phyloP scores from a whole-genome alignment of 2,113 vertebrate genomes.

The Sorex araneus region DNA sequence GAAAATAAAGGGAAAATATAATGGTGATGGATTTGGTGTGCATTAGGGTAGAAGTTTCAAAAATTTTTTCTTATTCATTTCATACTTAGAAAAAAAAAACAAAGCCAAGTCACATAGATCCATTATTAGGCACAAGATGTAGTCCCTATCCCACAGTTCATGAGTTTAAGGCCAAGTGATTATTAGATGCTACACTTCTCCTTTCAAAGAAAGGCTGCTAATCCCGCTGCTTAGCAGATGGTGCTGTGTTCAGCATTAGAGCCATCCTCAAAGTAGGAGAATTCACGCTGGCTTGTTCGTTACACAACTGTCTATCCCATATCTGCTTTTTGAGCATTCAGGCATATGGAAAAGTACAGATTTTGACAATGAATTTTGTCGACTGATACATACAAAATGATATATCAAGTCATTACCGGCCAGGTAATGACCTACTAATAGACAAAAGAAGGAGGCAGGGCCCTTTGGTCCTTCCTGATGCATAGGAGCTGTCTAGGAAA shows the following conservation, averaged over 20 bases:
- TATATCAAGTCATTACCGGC: slow-evolving; percentile 4
- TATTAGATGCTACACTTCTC: not conserved
- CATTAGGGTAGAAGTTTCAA: not conserved
- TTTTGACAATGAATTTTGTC: slow-evolving; percentile 66
- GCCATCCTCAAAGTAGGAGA: not conserved
- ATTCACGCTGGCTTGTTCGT: not conserved
- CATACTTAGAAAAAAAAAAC: slow-evolving; percentile 1
- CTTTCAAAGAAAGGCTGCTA: not conserved
- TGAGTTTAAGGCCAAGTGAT: not conserved
- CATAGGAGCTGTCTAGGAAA: not conserved
- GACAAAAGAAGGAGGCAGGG: slow-evolving; percentile 33
- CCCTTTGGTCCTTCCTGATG: not conserved
- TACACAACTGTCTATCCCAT: slow-evolving; percentile 6
- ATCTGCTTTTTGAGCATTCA: slow-evolving; percentile 46
- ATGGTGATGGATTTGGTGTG: not conserved
- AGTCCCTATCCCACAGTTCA: too few species aligned
- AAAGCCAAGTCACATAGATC: not conserved
- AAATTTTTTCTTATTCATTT: not conserved
- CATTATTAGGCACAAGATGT: not conserved
- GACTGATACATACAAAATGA: slow-evolving; percentile 57
- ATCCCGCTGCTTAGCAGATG: not conserved
- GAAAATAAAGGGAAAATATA: not conserved
- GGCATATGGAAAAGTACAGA: slow-evolving; percentile 34
- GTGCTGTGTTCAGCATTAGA: not conserved
- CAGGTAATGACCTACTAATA: slow-evolving; percentile 21